These are phyloP conservation scores for Lycophotia porphyrea DNA, from an alignment of 2,888 invertebrate genomes.

Conservation along the genomic window DNA sequence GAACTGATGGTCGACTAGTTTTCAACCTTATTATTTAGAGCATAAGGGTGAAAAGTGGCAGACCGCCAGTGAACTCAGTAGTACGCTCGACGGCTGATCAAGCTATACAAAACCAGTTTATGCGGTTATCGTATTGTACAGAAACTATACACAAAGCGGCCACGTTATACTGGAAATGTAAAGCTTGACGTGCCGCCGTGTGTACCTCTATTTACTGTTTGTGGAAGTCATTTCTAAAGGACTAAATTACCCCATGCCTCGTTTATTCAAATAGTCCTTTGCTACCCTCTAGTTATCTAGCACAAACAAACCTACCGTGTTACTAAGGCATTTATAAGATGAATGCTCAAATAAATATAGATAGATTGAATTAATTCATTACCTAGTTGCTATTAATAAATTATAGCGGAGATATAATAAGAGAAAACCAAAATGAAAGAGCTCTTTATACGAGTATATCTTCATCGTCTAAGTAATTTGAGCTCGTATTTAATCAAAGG, in stretches of 20 bases:
- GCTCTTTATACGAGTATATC: not conserved
- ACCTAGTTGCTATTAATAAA: not conserved
- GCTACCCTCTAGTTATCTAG: not conserved
- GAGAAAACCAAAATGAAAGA: not conserved
- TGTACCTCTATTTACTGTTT: constrained; percentile 4
- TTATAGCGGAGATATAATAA: not conserved
- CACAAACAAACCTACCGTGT: not conserved
- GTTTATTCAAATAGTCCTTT: constrained; percentile 16
- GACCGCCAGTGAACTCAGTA: not conserved
- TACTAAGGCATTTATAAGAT: not conserved
- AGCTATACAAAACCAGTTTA: too few species aligned
- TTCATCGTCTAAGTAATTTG: not conserved
- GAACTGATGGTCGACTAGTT: not conserved
- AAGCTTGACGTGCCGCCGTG: too few species aligned
- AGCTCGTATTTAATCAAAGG: not conserved
- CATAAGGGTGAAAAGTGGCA: not conserved
- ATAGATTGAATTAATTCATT: not conserved
- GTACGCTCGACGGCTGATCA: too few species aligned
- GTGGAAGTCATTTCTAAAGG: constrained; percentile 15
- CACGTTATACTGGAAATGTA: too few species aligned
- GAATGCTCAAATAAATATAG: not conserved
- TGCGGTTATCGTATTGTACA: too few species aligned
- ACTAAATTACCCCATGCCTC: constrained; percentile 8
- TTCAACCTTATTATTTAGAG: not conserved
- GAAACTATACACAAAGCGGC: too few species aligned